These are phyloP conservation scores for Mus caroli DNA, from an alignment of 2,797 vertebrate genomes.

Conservation along the genomic window DNA sequence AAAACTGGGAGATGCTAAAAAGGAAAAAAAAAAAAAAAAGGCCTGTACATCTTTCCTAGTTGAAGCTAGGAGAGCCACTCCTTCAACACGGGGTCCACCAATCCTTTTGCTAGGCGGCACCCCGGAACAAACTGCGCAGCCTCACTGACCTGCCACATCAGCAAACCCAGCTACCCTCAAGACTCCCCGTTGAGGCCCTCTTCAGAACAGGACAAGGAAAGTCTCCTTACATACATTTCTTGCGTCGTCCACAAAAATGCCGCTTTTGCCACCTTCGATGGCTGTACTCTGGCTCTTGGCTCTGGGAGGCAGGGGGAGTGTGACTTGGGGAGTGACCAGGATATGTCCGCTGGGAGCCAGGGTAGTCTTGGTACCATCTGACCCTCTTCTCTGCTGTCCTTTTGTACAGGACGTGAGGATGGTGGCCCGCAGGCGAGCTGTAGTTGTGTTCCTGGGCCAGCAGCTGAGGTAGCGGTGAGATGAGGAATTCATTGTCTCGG, in stretches of 20 bases:
- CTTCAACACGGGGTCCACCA: neutral
- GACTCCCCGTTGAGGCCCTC: neutral
- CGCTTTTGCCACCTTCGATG: slow-evolving; percentile 92
- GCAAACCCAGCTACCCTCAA: neutral
- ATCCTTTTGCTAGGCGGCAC: neutral
- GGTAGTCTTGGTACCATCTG: slow-evolving; percentile 81
- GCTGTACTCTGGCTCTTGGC: slow-evolving; percentile 85
- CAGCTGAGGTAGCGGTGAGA: slow-evolving; percentile 94
- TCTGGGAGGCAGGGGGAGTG: slow-evolving; percentile 74
- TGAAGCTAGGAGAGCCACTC: neutral
- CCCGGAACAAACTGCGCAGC: neutral
- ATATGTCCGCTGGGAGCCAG: slow-evolving; percentile 70
- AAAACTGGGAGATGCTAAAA: slow-evolving; percentile 1
- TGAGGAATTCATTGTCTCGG: slow-evolving; percentile 94
- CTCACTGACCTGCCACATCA: neutral
- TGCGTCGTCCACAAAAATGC: slow-evolving; percentile 98
- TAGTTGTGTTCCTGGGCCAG: slow-evolving; percentile 95
- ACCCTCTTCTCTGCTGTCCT: slow-evolving; percentile 94
- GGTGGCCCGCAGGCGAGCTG: slow-evolving; percentile 92
- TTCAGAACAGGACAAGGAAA: slow-evolving; percentile 85
- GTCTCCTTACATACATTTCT: slow-evolving; percentile 99
- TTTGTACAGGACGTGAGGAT: slow-evolving; percentile 97
- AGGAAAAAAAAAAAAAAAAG: neutral
- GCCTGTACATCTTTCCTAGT: neutral
- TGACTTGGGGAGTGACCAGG: slow-evolving; percentile 65